Base-by-base conservation (phyloP, 2,888 invertebrate genomes). In the Steromphala cineraria region DNA sequence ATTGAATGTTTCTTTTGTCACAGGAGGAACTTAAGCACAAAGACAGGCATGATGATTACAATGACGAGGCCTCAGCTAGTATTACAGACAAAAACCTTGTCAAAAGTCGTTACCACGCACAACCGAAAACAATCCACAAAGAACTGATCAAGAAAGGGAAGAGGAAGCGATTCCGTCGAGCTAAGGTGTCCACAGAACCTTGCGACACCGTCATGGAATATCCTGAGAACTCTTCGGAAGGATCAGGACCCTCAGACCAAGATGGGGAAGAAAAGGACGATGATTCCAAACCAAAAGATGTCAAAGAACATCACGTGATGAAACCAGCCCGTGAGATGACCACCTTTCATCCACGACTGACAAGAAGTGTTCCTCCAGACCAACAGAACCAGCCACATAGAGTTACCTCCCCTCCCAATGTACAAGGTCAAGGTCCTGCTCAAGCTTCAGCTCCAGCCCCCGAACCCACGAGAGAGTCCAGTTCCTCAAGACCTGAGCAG, bases 111-210 rank as follows among this genome's bases (percentile, higher is more conserved):
- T 84, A 83, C 46, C 84, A 87, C 46, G 75, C 85, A 28, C 85
- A 86, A 21, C 76, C 83, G 21, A 86, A 85, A 74, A 86, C 82
- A 46, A 78, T 86, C 15, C 86, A 87, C 78, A 85, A 83, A 78
- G 84, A 88, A n/a, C 78, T 86, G 17, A 76, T 83, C 17, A 82
- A 80, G 53, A 85, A 83, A 31, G 75, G 83, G 8, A 81, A 83
- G 53, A 67, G 80, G 28, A 85, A 80, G 40, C 67, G 81, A n/a
- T 80, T 46, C 55, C 40, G 62, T 8, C 19, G 36, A 0, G 55
- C 40, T n/a, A 56, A 56, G 19, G 28, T 21, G 8, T 24, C 79
- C 21, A 78, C 78, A 13, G 85, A 82, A 0, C 67, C 80, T 0
- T 85, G 83, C 67, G 78, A 78, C 71, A 76, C 84, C 3, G 84